A percentile compares a stretch with the other conserved stretches of the same genome.
These are phyloP conservation scores for Andrena fulva DNA, from an alignment of 2,888 invertebrate species.

Conservation along the genomic window DNA sequence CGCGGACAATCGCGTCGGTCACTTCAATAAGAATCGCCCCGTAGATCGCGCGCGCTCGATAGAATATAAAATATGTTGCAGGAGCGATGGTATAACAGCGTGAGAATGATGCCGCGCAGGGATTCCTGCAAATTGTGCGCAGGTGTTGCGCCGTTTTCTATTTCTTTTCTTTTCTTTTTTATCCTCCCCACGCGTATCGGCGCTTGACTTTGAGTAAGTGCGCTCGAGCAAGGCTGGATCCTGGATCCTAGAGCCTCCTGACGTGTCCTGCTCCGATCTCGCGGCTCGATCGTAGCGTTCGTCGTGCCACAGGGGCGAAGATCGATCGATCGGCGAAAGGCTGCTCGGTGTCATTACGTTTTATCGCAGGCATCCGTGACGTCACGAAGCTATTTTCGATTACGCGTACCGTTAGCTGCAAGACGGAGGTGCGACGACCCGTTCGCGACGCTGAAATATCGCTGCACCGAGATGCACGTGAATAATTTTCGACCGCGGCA, in stretches of 20 bases:
- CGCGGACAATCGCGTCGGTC: background rate
- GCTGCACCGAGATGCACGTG: background rate
- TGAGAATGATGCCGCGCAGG: constrained; percentile 40
- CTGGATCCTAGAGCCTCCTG: constrained; percentile 17
- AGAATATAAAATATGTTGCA: constrained; percentile 19
- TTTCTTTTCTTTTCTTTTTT: background rate
- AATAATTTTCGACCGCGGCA: constrained; percentile 17
- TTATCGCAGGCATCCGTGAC: constrained; percentile 54
- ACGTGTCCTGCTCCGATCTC: constrained; percentile 28
- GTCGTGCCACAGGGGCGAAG: constrained; percentile 7
- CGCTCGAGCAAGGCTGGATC: background rate
- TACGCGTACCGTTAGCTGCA: constrained; percentile 51
- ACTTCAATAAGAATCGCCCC: background rate
- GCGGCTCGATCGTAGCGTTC: constrained; percentile 37
- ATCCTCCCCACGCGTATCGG: constrained; percentile 5
- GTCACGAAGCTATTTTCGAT: constrained; percentile 62
- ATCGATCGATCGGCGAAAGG: constrained; percentile 51
- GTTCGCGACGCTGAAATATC: constrained; percentile 31
- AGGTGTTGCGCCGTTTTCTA: constrained; percentile 34
- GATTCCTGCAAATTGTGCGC: constrained; percentile 42
- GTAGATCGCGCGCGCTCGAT: constrained; percentile 7
- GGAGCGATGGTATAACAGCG: constrained; percentile 28
- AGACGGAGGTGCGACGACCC: constrained; percentile 35
- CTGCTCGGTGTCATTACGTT: constrained; percentile 55
- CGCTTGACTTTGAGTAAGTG: constrained; percentile 47